Base-by-base conservation (phyloP, 2,888 invertebrate species). In the Limnephilus rhombicus region DNA sequence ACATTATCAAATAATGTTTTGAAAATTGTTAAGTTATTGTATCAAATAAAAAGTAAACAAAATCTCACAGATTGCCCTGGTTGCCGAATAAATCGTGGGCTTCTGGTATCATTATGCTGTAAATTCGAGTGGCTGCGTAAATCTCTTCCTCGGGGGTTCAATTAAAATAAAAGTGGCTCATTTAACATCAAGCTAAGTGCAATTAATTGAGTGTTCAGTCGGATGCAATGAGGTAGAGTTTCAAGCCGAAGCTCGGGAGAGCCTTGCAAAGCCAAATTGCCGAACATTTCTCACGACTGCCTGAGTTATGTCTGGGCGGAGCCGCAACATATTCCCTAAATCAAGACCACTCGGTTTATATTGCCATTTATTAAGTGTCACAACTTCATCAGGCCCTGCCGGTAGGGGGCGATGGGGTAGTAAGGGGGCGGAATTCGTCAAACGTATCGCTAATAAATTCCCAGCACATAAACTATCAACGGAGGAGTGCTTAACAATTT, bases 371-470 rank as follows among this genome's bases (percentile, higher is more conserved):
- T 68, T 68, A 68, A 68, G 68, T 68, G 68, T 68, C 68, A n/a
- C 24, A 68, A n/a, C 68, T 68, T n/a, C 7, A 68, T 68, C 68
- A 68, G 68, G 68, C 68, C 68, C 49, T 13, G 49, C 15, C 15
- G 49, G 45, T 45, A 49, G 49, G 49, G 49, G 49, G 68, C 18
- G 24, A 68, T 18, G 24, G 68, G 68, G 24, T 0, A 18, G 18
- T 68, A 31, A 31, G 5, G 24, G 68, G 68, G 68, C 68, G 68
- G 9, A 24, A 1, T 24, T 68, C n/a, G 24, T 68, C 68, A 24
- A 68, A 68, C 68, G 68, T n/a, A 68, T 68, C 68, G n/a, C 68
- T n/a, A n/a, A 68, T n/a, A n/a, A n/a, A 68, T 68, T 68, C 68
- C n/a, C n/a, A 0, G 68, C 68, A 9, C 68, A 68, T 68, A 68